These are phyloP conservation scores for Aleiodes alternator DNA, from an alignment of 2,888 invertebrate species.

Conservation along the genomic window DNA sequence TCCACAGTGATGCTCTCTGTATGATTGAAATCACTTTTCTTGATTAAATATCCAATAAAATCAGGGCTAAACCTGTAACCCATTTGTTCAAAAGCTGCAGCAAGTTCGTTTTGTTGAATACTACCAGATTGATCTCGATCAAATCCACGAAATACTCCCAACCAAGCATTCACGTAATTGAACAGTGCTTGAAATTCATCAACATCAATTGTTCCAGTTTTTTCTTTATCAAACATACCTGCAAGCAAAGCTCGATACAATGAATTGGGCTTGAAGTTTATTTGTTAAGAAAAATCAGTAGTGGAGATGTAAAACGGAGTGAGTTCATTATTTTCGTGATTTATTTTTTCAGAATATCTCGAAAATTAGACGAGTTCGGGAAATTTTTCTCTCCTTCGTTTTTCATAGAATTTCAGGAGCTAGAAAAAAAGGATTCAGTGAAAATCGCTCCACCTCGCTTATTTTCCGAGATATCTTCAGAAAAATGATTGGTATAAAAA, in stretches of 20 bases:
- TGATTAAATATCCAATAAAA: constrained; percentile 84
- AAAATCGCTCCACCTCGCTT: background rate
- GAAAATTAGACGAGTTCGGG: too few species aligned
- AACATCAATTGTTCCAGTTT: constrained; percentile 88
- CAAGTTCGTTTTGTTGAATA: constrained; percentile 88
- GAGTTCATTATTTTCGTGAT: too few species aligned
- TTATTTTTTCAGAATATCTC: too few species aligned
- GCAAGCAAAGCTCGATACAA: constrained; percentile 58
- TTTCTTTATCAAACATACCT: constrained; percentile 94
- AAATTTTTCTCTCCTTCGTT: too few species aligned
- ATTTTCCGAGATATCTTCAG: constrained; percentile 12
- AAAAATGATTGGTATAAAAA: too few species aligned
- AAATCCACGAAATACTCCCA: constrained; percentile 88
- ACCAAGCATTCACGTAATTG: constrained; percentile 93
- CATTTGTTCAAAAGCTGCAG: constrained; percentile 89
- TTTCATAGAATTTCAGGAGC: too few species aligned
- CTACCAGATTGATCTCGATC: constrained; percentile 91
- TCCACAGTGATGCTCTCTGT: constrained; percentile 86
- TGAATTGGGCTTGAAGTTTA: background rate
- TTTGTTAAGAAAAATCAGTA: too few species aligned
- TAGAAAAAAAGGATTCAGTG: too few species aligned
- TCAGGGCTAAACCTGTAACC: constrained; percentile 89
- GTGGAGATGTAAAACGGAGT: too few species aligned
- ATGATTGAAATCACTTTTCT: constrained; percentile 82
- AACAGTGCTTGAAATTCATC: constrained; percentile 91